Percentiles rank a stretch among this genome's conserved stretches.
Evolutionary conservation across 2,888 invertebrate genomes (phyloP).

Genomic region (Alcis repandata): DNA sequence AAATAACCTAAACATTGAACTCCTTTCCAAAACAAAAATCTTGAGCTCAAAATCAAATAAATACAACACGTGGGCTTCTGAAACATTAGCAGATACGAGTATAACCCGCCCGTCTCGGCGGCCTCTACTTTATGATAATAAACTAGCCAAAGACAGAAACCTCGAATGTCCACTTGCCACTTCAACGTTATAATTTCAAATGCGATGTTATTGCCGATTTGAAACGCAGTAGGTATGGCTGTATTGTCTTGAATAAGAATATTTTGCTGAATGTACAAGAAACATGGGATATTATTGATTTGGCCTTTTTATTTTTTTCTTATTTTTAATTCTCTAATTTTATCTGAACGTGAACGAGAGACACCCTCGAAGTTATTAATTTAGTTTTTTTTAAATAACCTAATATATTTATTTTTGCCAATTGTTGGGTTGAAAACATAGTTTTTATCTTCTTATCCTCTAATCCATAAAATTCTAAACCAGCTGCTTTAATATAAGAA

Average conservation of each 20-base stretch:
- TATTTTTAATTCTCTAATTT: too few species aligned
- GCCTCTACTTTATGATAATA: slow-evolving; percentile 72
- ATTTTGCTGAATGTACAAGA: not conserved
- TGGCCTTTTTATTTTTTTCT: too few species aligned
- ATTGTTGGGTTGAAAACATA: too few species aligned
- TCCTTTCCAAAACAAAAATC: slow-evolving; percentile 41
- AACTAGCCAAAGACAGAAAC: slow-evolving; percentile 41
- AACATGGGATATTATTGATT: too few species aligned
- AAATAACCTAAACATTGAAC: slow-evolving; percentile 38
- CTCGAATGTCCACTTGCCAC: slow-evolving; percentile 62
- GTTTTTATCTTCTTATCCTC: too few species aligned
- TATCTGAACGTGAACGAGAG: too few species aligned
- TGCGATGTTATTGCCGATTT: slow-evolving; percentile 18
- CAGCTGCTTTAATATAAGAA: too few species aligned
- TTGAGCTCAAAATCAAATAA: slow-evolving; percentile 28
- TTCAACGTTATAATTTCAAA: slow-evolving; percentile 42
- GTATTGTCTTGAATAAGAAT: not conserved
- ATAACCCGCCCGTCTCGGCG: slow-evolving; percentile 48
- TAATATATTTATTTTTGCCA: too few species aligned
- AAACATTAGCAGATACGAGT: slow-evolving; percentile 13
- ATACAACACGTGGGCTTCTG: slow-evolving; percentile 39
- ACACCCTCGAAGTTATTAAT: too few species aligned
- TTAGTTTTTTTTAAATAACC: too few species aligned
- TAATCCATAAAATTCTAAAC: too few species aligned
- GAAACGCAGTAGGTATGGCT: slow-evolving; percentile 23